Evolutionary conservation across 2,888 invertebrate species (phyloP), one percentile per base, ranked within the genome.

Genomic region (Ormia ochracea): DNA sequence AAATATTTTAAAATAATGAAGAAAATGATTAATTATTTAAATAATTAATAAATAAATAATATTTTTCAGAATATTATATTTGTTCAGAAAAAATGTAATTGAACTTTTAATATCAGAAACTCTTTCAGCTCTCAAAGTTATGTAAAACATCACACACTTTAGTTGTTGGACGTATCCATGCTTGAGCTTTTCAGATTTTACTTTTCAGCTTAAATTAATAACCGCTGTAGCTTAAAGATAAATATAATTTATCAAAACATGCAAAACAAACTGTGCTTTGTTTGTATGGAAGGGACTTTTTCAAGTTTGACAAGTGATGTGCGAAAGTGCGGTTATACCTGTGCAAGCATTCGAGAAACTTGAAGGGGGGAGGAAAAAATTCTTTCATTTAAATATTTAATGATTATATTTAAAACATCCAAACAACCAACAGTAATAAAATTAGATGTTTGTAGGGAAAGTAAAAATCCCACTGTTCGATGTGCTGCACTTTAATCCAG

Each of bases 181-280:
- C n/a, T n/a, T n/a, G n/a, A n/a, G n/a, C n/a, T n/a, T n/a, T n/a
- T n/a, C 1, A 4, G 9, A 4, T 2, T 45, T 36, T 36, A 6
- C n/a, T 38, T 36, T 54, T 38, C 36, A 38, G 17, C 69, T 31
- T 33, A 70, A 36, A 76, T 56, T 69, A 45, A 43, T 65, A 65
- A 70, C 56, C 65, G 63, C 69, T 76, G 69, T 56, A 69, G 63
- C 65, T 58, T 65, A 70, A 77, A 58, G 63, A 65, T 70, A 77
- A 70, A 70, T 65, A 70, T 43, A 70, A 52, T 72, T 66, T 70
- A 50, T 58, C 41, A 63, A 31, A 45, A 43, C 28, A 66, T 33
- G 19, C 31, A 54, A 10, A 41, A 6, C 17, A 36, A 58, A 41
- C 36, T 41, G 66, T 12, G 21, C 38, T 58, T 38, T 5, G 33